Evolutionary conservation across 2,888 invertebrate genomes (phyloP), one percentile per base, ranked within the genome.

Genomic region (Anthophora plumipes): DNA sequence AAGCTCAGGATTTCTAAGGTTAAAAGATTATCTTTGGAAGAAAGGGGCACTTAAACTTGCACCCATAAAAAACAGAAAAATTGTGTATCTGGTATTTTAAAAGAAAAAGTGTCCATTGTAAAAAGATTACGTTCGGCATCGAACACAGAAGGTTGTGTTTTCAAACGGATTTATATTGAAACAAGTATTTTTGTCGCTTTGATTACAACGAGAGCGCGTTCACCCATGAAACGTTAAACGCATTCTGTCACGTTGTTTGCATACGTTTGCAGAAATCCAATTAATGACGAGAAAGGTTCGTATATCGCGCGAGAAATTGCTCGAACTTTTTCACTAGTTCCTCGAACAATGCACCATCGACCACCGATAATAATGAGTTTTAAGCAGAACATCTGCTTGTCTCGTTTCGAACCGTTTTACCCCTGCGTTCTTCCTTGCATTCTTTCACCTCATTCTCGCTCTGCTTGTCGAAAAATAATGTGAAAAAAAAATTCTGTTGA

Each of bases 241-340:
- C 22, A 60, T 37, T 41, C 52, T 55, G 20, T 54, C 22, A 46
- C 5, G 17, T 20, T 72, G 39, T 60, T 72, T 60, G 60, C 41
- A 25, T 43, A 20, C 46, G 50, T 64, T 20, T 46, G 50, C 5
- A 8, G 57, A 60, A 72, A 66, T 66, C 48, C 43, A 71, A 76
- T 71, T 76, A 75, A 57, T 41, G 17, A 20, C 31, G 31, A 12
- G 59, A 41, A 41, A 59, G 48, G 57, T 46, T n/a, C 1, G 31
- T 31, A 7, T 17, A 3, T 11, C n/a, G 54, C 20, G 39, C 41
- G 52, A 52, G 9, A 1, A 43, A 31, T 43, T 20, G 31, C 12
- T 11, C 20, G 9, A 63, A 54, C 11, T 25, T 57, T 46, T 57
- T n/a, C 25, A 8, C 31, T 2, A 17, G 11, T 22, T 22, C 20